phyloP scores from a whole-genome alignment of 2,888 invertebrate genomes.

The Coecobrya sp. region DNA sequence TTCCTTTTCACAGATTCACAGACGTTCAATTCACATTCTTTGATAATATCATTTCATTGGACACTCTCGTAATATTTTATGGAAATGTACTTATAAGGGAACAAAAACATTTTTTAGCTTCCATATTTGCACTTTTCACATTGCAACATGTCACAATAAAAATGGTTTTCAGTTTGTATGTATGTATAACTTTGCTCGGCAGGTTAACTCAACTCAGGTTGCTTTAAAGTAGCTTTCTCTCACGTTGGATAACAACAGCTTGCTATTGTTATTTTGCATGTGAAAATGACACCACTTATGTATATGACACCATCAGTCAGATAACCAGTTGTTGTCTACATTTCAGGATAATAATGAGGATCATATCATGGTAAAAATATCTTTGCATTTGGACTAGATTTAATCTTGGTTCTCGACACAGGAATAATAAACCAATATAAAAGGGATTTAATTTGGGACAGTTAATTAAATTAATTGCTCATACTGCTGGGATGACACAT shows the following conservation, averaged over 20 bases:
- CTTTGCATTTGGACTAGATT: slow-evolving; percentile 37
- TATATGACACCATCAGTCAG: neutral
- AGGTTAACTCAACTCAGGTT: neutral
- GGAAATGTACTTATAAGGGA: slow-evolving; percentile 34
- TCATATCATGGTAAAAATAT: slow-evolving; percentile 3
- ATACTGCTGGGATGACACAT: slow-evolving; percentile 1
- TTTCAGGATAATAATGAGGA: neutral
- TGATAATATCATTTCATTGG: neutral
- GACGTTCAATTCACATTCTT: neutral
- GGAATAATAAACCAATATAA: slow-evolving; percentile 12
- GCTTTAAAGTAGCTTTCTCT: slow-evolving; percentile 15
- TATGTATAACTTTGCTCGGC: no score
- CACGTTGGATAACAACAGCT: neutral
- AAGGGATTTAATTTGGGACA: slow-evolving; percentile 36
- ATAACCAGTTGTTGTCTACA: neutral
- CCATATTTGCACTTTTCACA: neutral
- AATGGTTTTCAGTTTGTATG: neutral
- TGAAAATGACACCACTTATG: neutral
- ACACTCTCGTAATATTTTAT: neutral
- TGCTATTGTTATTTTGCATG: neutral
- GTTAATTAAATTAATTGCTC: slow-evolving; percentile 53
- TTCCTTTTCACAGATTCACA: neutral
- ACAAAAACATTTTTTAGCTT: slow-evolving; percentile 13
- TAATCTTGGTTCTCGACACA: slow-evolving; percentile 21
- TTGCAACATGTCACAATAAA: neutral